Percentiles rank a stretch among this genome's conserved stretches.
Evolutionary conservation across 64 coral and sea anemone species (phyloP).

Genomic region (Acropora tenuis): DNA sequence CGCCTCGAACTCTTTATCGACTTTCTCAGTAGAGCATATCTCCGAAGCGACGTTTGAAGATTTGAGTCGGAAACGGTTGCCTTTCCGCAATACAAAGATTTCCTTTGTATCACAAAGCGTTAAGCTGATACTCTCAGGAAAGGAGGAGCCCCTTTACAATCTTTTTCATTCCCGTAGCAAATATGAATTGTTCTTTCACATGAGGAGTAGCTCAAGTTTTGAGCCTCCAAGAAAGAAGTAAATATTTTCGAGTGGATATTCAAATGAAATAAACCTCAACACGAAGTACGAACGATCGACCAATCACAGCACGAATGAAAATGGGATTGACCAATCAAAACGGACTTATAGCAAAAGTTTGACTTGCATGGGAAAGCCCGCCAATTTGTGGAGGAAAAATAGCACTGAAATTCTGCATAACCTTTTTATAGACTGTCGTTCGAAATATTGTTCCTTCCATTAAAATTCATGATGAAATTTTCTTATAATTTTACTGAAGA

Average conservation of each 20-base stretch:
- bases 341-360: background rate
- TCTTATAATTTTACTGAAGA: background rate
- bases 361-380: conserved; percentile 28
- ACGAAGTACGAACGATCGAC: background rate
- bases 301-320: background rate
- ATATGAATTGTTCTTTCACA: background rate
- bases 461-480: background rate
- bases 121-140: background rate
- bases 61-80: background rate
- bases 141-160: background rate
- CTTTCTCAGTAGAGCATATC: too few species aligned
- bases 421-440: too few species aligned
- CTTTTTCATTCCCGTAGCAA: background rate
- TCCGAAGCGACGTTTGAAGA: too few species aligned
- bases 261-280: background rate
- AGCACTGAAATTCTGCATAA: too few species aligned
- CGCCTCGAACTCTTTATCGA: too few species aligned
- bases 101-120: background rate
- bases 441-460: background rate
- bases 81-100: background rate
- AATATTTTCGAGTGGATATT: background rate
- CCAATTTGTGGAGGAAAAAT: background rate
- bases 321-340: conserved; percentile 9
- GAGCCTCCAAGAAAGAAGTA: background rate
- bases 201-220: too few species aligned